Evolutionary conservation across 2,888 invertebrate species (phyloP).

Genomic region (Agrotis puta): DNA sequence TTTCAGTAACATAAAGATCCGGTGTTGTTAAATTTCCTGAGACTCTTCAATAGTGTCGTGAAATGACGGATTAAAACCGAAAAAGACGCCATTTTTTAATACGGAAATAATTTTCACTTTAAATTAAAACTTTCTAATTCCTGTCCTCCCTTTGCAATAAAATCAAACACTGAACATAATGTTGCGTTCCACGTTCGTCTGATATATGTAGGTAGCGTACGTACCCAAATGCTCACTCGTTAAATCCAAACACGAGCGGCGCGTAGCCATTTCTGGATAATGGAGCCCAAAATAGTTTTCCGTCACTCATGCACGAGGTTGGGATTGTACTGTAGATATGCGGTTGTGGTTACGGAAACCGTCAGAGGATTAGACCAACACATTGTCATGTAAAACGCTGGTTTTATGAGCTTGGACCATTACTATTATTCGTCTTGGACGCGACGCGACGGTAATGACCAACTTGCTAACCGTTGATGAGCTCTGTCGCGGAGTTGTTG

Average conservation of each 20-base stretch:
- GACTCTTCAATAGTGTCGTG: background rate
- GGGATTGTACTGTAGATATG: conserved; percentile 66
- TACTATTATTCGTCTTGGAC: conserved; percentile 12
- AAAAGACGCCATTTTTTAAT: conserved; percentile 1
- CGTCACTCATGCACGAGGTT: conserved; percentile 82
- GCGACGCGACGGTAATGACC: conserved; percentile 18
- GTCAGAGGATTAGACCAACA: conserved; percentile 28
- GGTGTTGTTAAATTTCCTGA: background rate
- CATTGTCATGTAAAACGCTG: conserved; percentile 24
- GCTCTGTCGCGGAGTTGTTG: conserved; percentile 16
- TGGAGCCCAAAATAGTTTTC: conserved; percentile 86
- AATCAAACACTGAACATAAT: conserved; percentile 49
- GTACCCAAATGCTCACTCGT: conserved; percentile 77
- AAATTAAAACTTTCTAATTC: conserved; percentile 24
- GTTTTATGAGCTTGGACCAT: conserved; percentile 27
- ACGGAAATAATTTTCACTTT: background rate
- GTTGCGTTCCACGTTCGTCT: conserved; percentile 60
- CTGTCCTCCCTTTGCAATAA: conserved; percentile 37
- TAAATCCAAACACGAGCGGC: conserved; percentile 84
- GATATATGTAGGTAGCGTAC: conserved; percentile 49
- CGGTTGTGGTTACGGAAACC: conserved; percentile 60
- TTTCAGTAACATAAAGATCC: conserved; percentile 11
- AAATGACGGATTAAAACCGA: background rate
- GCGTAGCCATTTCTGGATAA: conserved; percentile 88
- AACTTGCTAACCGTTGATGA: conserved; percentile 39